Percentiles rank a stretch among this genome's conserved stretches.
These are phyloP conservation scores for Callosobruchus maculatus DNA, from an alignment of 2,888 invertebrate genomes.

Conservation along the genomic window DNA sequence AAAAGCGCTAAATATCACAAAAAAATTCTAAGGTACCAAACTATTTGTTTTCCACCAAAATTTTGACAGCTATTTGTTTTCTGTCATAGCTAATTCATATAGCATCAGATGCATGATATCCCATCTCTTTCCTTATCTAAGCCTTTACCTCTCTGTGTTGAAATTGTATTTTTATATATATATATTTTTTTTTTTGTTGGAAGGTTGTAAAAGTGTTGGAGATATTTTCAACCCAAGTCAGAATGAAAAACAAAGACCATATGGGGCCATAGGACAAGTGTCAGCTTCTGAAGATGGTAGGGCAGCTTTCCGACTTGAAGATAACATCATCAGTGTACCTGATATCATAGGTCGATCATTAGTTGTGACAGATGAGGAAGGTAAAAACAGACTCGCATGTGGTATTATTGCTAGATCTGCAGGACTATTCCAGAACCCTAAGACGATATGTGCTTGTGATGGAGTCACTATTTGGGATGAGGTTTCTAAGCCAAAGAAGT, in stretches of 20 bases:
- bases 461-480: conserved; percentile 90
- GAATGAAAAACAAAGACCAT: conserved; percentile 50
- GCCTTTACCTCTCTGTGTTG: background rate
- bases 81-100: no score
- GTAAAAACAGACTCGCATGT: conserved; percentile 55
- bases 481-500: conserved; percentile 31
- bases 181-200: no score
- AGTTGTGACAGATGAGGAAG: conserved; percentile 58
- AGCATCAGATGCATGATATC: no score
- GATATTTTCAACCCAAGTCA: conserved; percentile 58
- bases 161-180: no score
- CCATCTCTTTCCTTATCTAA: no score
- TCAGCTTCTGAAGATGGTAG: conserved; percentile 59
- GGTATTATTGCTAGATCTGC: conserved; percentile 88
- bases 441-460: conserved; percentile 86
- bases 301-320: conserved; percentile 62
- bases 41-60: no score
- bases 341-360: conserved; percentile 77
- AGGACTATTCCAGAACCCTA: conserved; percentile 81
- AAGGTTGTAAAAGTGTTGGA: conserved; percentile 57
- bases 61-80: no score
- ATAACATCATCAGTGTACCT: conserved; percentile 60
- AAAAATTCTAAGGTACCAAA: no score
- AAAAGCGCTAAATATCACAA: no score
- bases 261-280: conserved; percentile 67